These are phyloP conservation scores for Crypturellus undulatus DNA, from an alignment of 2,113 vertebrate species.

Conservation along the genomic window DNA sequence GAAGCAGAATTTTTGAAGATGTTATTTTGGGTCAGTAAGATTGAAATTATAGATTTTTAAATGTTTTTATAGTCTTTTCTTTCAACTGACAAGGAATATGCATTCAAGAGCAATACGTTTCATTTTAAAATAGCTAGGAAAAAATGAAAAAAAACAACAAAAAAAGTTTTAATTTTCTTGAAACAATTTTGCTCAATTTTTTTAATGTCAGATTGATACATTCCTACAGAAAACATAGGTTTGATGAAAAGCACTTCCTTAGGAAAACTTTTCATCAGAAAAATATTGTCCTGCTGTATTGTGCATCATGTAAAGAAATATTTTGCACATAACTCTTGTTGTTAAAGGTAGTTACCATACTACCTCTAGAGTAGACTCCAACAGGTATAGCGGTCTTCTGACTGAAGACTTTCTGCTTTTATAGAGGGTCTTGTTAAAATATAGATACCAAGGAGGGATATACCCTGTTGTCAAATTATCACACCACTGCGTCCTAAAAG, in stretches of 20 bases:
- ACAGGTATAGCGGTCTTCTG: background rate
- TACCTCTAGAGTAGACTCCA: background rate
- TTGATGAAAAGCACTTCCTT: background rate
- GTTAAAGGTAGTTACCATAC: background rate
- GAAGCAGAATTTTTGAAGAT: background rate
- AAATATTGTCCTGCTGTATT: background rate
- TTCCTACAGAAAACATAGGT: background rate
- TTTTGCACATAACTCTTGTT: background rate
- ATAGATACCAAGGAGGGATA: background rate
- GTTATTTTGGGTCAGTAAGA: background rate
- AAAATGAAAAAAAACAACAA: background rate
- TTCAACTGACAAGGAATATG: background rate
- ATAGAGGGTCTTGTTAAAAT: background rate
- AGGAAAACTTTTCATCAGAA: background rate
- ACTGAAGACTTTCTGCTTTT: background rate
- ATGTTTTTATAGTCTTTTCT: background rate
- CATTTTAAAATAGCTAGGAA: background rate
- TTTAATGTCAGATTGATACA: background rate
- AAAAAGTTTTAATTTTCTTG: background rate
- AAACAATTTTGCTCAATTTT: background rate
- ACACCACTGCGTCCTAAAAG: background rate
- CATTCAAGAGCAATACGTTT: background rate
- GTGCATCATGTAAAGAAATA: background rate
- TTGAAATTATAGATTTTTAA: background rate
- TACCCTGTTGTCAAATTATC: slow-evolving; percentile 27